Base-by-base conservation (phyloP, 2,888 invertebrate species). In the Microctonus hyperodae region DNA sequence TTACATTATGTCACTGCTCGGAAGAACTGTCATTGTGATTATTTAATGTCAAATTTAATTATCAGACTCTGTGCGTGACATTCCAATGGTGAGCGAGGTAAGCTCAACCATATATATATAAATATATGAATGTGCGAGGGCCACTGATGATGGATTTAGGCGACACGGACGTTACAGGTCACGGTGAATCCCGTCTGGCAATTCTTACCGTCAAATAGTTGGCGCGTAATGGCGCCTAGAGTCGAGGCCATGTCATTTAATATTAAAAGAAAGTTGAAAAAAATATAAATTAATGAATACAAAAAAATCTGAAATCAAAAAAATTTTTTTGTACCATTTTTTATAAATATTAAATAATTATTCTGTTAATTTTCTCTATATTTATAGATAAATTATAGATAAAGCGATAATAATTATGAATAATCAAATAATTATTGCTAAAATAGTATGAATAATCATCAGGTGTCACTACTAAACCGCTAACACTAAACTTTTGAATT, bases 121-220 rank as follows among this genome's bases (percentile, higher is more conserved):
- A 6, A 1, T 9, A 35, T 50, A 51, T 51, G 51, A 22, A 58
- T 58, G 58, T 63, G 20, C 51, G 60, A 59, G 59, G 65, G 40
- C 64, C 64, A 64, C 53, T 55, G 72, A 71, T 71, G 72, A 72
- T 73, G 67, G 73, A 73, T 71, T 72, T 72, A 72, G 68, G 69
- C 69, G 69, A 64, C 65, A 66, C 67, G 16, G 31, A 59, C 20
- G 56, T 62, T 44, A 44, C 64, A 68, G 73, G 73, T 73, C 73
- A 73, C 64, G 73, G 73, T 67, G 65, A 73, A 70, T 51, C 69
- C 22, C 60, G 60, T 60, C 53, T 59, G 44, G 53, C 60, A 50
- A 65, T 60, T 65, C 53, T 59, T 31, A 64, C 64, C 69, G 72
- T 69, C 69, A 69, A 70, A 70, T 68, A 59, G 35, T 65, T 67